Percentiles rank a stretch among this genome's conserved stretches.
phyloP scores from a whole-genome alignment of 1,140 invertebrate genomes.

The Platyscapa corneri region DNA sequence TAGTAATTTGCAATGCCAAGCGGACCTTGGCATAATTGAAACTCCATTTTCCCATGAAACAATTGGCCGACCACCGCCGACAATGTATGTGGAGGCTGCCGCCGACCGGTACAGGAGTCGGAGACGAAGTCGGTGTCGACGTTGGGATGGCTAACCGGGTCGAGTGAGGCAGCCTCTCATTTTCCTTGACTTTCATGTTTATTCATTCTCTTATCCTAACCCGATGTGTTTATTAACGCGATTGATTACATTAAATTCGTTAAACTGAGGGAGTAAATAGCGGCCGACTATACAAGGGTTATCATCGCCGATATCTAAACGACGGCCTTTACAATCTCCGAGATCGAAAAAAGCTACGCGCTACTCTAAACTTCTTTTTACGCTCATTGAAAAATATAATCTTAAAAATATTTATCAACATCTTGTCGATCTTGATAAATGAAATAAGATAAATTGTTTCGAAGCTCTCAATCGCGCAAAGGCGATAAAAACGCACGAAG shows the following conservation, averaged over 20 bases:
- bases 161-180: neutral
- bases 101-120: too few species aligned
- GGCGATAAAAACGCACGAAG: neutral
- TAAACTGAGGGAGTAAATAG: too few species aligned
- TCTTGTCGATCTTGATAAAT: neutral
- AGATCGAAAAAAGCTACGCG: too few species aligned
- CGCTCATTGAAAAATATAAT: too few species aligned
- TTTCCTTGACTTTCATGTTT: neutral
- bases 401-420: too few species aligned
- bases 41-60: constrained; percentile 34
- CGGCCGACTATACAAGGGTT: too few species aligned
- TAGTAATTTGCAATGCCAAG: constrained; percentile 34
- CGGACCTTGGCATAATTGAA: constrained; percentile 35
- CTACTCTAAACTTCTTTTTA: too few species aligned
- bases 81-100: neutral
- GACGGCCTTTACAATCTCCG: too few species aligned
- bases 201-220: neutral
- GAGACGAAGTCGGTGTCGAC: too few species aligned
- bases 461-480: neutral
- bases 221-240: neutral
- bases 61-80: constrained; percentile 20
- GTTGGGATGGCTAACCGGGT: neutral
- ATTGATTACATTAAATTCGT: neutral
- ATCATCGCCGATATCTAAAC: too few species aligned
- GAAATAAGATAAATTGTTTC: neutral